These are phyloP conservation scores for Brachionus asplanchnoidis DNA, from an alignment of 1,140 invertebrate genomes.

Conservation along the genomic window DNA sequence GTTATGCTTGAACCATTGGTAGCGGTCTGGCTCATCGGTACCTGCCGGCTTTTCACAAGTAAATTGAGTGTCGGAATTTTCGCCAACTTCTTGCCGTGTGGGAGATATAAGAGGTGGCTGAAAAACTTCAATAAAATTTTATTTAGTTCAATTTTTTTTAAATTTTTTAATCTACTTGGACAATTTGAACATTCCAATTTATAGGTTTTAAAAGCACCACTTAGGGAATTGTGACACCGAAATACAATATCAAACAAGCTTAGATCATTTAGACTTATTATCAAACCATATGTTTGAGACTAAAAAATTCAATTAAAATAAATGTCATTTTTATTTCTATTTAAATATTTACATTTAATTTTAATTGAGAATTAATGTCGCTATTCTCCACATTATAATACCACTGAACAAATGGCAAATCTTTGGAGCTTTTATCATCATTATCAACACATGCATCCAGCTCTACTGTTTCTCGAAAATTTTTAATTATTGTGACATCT, in stretches of 20 bases:
- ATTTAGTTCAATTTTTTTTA: background rate
- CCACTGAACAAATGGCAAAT: background rate
- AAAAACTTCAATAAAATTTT: background rate
- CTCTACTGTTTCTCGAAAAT: conserved; percentile 25
- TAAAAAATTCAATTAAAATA: background rate
- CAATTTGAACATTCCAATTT: conserved; percentile 27
- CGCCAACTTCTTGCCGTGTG: background rate
- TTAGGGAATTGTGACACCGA: background rate
- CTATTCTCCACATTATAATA: conserved; percentile 19
- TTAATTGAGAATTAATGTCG: background rate
- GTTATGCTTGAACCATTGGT: conserved; percentile 34
- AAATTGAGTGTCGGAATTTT: conserved; percentile 26
- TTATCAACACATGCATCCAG: conserved; percentile 26
- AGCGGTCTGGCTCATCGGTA: conserved; percentile 3
- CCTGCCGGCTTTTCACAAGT: conserved; percentile 1
- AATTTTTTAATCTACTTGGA: background rate
- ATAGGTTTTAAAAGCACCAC: conserved; percentile 15
- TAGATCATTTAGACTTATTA: conserved; percentile 13
- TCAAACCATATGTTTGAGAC: conserved; percentile 23
- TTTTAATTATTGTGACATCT: conserved; percentile 17
- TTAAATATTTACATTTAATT: conserved; percentile 20
- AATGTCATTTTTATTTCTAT: background rate
- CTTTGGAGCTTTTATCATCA: background rate
- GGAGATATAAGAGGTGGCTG: conserved; percentile 5
- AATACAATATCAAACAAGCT: background rate